Percentiles rank a stretch among this genome's conserved stretches.
phyloP scores from a whole-genome alignment of 2,113 vertebrate species.

The Potamarius usumacintae region DNA sequence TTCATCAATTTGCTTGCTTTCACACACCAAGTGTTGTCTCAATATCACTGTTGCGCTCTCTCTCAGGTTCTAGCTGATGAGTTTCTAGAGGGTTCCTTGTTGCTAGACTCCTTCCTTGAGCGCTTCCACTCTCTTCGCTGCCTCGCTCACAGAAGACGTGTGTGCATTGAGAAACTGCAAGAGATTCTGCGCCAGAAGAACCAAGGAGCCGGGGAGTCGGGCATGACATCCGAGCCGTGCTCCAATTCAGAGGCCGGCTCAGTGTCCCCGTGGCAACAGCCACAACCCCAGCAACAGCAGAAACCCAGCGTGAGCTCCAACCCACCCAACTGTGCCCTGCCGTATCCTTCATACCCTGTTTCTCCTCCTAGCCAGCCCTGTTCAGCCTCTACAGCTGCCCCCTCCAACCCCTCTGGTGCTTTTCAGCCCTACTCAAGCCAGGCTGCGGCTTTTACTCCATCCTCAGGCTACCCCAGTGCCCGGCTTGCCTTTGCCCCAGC shows the following conservation, averaged over 20 bases:
- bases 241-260: conserved; percentile 46
- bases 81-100: conserved; percentile 84
- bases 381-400: conserved; percentile 50
- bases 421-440: conserved; percentile 68
- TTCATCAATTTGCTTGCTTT: background rate
- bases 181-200: conserved; percentile 77
- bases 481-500: conserved; percentile 58
- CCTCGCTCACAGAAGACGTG: conserved; percentile 83
- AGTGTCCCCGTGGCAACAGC: conserved; percentile 62
- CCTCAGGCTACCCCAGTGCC: conserved; percentile 63
- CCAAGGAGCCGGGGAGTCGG: conserved; percentile 52
- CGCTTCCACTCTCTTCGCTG: conserved; percentile 78
- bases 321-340: conserved; percentile 68
- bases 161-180: conserved; percentile 90
- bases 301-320: conserved; percentile 66
- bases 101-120: conserved; percentile 86
- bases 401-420: conserved; percentile 57
- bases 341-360: conserved; percentile 61
- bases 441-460: conserved; percentile 36
- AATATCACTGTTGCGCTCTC: conserved; percentile 14
- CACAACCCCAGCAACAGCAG: conserved; percentile 55
- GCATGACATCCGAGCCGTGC: conserved; percentile 58
- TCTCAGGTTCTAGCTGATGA: conserved; percentile 83
- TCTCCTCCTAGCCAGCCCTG: conserved; percentile 46
- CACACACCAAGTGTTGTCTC: background rate